These are phyloP conservation scores for Iselma pallidipennis DNA, from an alignment of 2,888 invertebrate genomes.

Conservation along the genomic window DNA sequence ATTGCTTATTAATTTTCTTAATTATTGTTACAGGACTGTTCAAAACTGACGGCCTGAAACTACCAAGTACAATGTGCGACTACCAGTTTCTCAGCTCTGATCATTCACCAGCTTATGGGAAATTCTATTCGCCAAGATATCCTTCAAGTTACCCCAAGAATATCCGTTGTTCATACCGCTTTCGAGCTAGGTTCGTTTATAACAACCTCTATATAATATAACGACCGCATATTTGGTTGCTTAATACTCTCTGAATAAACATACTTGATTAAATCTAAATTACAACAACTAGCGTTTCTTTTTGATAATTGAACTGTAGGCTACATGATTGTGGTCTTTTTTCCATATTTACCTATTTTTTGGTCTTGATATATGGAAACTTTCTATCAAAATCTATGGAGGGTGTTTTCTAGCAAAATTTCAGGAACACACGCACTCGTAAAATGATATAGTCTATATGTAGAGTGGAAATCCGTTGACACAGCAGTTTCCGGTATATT, in stretches of 20 bases:
- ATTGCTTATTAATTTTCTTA: too few relatives aligned
- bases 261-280: conserved; percentile 16
- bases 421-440: too few relatives aligned
- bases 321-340: too few relatives aligned
- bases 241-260: conserved; percentile 13
- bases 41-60: conserved; percentile 77
- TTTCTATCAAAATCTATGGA: too few relatives aligned
- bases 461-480: neutral
- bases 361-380: too few relatives aligned
- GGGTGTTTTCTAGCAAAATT: too few relatives aligned
- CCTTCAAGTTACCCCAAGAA: conserved; percentile 95
- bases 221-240: too few relatives aligned
- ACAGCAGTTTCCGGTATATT: neutral
- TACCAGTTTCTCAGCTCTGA: conserved; percentile 80
- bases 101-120: conserved; percentile 71
- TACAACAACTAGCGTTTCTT: conserved; percentile 1
- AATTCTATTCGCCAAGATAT: conserved; percentile 90
- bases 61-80: conserved; percentile 81
- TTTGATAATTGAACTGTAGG: too few relatives aligned
- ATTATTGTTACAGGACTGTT: conserved; percentile 68
- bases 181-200: conserved; percentile 74
- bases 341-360: too few relatives aligned
- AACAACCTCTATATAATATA: neutral
- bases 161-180: conserved; percentile 85
- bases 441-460: neutral